Percentiles rank a stretch among this genome's conserved stretches.
These are phyloP conservation scores for Acrobasis consociella DNA, from an alignment of 2,888 invertebrate species.

Conservation along the genomic window DNA sequence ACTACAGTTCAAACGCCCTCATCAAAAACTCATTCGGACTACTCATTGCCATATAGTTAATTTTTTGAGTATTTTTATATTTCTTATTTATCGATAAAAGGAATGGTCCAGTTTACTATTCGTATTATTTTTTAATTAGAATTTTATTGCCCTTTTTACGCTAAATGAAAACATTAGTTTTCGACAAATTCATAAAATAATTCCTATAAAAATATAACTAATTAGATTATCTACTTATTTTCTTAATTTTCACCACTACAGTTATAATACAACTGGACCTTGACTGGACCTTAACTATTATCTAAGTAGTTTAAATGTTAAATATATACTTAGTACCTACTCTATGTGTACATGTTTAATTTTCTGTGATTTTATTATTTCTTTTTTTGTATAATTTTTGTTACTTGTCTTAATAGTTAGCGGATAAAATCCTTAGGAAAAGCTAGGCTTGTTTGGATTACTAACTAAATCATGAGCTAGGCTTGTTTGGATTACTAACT, in stretches of 20 bases:
- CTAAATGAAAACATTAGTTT: neutral
- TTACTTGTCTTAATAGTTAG: conserved; percentile 58
- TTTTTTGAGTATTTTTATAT: conserved; percentile 27
- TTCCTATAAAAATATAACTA: neutral
- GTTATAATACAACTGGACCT: neutral
- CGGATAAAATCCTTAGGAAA: conserved; percentile 71
- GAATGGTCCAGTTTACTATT: conserved; percentile 18
- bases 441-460: conserved; percentile 55
- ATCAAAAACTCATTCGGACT: conserved; percentile 57
- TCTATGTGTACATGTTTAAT: conserved; percentile 62
- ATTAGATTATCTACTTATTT: neutral
- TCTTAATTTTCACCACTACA: neutral
- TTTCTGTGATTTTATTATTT: conserved; percentile 74
- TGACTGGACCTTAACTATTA: conserved; percentile 24
- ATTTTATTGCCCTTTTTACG: neutral
- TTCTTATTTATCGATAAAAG: conserved; percentile 27
- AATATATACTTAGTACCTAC: conserved; percentile 27
- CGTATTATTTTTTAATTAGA: neutral
- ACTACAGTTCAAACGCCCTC: neutral
- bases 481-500: conserved; percentile 39
- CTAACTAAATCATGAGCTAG: conserved; percentile 50
- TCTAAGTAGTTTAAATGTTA: conserved; percentile 45
- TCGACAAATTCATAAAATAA: neutral
- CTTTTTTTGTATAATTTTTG: conserved; percentile 57
- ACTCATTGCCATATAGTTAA: conserved; percentile 67